These are phyloP conservation scores for Colistium nudipinnis DNA, from an alignment of 2,113 vertebrate species.

Conservation along the genomic window DNA sequence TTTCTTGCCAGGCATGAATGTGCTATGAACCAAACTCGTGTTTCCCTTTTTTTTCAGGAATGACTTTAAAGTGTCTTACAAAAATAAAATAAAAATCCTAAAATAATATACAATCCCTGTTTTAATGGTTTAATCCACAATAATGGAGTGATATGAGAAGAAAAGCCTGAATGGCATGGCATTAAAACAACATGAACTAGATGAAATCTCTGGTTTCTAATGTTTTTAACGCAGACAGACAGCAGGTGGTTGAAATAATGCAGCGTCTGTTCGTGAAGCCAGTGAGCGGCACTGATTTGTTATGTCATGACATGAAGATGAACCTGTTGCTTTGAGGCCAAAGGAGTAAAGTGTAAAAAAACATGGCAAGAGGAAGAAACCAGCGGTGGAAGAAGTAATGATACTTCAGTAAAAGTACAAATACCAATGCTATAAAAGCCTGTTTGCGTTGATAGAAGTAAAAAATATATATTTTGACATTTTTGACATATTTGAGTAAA, in stretches of 20 bases:
- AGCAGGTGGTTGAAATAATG: constrained; percentile 28
- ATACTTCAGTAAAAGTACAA: neutral
- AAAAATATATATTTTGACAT: too few relatives aligned
- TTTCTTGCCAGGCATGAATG: constrained; percentile 64
- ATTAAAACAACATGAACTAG: constrained; percentile 39
- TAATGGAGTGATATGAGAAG: constrained; percentile 43
- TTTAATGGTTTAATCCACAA: constrained; percentile 65
- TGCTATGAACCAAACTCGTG: constrained; percentile 79
- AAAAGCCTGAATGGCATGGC: constrained; percentile 7
- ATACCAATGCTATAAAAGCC: neutral
- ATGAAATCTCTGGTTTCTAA: neutral
- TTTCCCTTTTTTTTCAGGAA: constrained; percentile 67
- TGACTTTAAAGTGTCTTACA: constrained; percentile 76
- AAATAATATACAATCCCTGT: constrained; percentile 55
- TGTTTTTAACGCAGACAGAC: constrained; percentile 31
- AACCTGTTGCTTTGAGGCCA: neutral
- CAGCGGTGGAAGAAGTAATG: neutral
- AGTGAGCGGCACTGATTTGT: too few relatives aligned
- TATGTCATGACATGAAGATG: neutral
- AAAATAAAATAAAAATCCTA: constrained; percentile 54
- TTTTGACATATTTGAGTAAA: too few relatives aligned
- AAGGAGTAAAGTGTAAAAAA: neutral
- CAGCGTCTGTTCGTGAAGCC: too few relatives aligned
- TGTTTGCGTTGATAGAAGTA: neutral
- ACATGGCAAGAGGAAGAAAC: neutral